Evolutionary conservation across 2,888 invertebrate species (phyloP), one percentile per base, ranked within the genome.

Genomic region (Sphaeridia pumilis): DNA sequence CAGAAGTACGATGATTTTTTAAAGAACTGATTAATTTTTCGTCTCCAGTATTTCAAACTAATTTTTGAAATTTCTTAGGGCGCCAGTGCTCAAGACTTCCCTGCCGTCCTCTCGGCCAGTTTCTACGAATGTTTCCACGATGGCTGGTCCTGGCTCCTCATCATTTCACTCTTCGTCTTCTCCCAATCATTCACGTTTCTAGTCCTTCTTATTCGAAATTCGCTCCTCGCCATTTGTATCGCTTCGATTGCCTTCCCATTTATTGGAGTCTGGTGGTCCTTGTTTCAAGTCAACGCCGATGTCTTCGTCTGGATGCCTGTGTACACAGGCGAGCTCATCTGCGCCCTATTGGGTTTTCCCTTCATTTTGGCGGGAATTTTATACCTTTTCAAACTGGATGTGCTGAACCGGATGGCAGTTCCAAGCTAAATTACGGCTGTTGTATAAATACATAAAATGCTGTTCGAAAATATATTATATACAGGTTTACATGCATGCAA

Each of bases 301-400:
- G 44, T 57, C 22, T 52, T 60, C 22, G 53, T 60, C 22, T 78
- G 77, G 77, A 70, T 75, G 50, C 78, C 78, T n/a, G 73, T 74
- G 17, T 70, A 78, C 49, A 75, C 76, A 4, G 78, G 78, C n/a
- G 79, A 78, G 66, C 67, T 78, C 22, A 76, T 79, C 52, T 78
- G 78, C 66, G 75, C 78, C 1, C 68, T 78, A 25, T 68, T 78
- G 22, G 78, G 78, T 53, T 70, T 78, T 52, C 78, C 78, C 4
- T 74, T 78, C 36, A 75, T 78, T 21, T 66, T 75, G 10, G 69
- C 75, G 4, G 79, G 78, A 20, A 45, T 48, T 24, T 49, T 51
- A 22, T 58, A 46, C 45, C 43, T 60, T 10, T 49, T 58, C 34
- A 55, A 55, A 44, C 46, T 54, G 24, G 58, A 58, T 27, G 54